Conservation (phyloP, 2,888 invertebrate species). For the Perizoma flavofasciatum region DNA sequence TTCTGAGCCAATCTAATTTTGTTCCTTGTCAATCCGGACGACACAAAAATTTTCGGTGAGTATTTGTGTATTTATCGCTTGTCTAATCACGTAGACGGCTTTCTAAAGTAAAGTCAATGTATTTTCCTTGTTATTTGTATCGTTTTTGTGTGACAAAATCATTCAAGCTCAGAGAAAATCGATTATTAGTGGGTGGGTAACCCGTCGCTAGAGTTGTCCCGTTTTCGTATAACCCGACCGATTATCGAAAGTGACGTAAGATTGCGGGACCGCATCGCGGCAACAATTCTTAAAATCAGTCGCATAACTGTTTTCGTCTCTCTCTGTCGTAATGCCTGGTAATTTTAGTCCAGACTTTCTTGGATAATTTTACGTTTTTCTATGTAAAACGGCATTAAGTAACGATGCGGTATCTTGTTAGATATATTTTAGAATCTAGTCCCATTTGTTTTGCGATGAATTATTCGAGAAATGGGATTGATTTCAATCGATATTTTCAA, state of each 20-base stretch:
- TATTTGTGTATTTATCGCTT: constrained; percentile 56
- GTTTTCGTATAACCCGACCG: constrained; percentile 67
- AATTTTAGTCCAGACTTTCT: constrained; percentile 53
- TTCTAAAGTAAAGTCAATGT: constrained; percentile 36
- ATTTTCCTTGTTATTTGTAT: constrained; percentile 43
- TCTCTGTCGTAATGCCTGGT: constrained; percentile 52
- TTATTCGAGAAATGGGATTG: constrained; percentile 29
- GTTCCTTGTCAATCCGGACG: constrained; percentile 71
- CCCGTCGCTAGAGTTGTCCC: constrained; percentile 56
- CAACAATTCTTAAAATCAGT: constrained; percentile 53
- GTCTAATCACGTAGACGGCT: constrained; percentile 40
- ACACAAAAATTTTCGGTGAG: constrained; percentile 73
- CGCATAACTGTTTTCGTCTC: constrained; percentile 61
- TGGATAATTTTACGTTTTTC: constrained; percentile 53
- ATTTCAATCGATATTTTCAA: constrained; percentile 34
- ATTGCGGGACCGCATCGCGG: constrained; percentile 55
- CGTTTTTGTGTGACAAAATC: constrained; percentile 42
- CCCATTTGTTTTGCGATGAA: constrained; percentile 1
- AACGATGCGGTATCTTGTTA: not conserved
- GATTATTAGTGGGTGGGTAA: constrained; percentile 81
- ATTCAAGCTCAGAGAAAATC: constrained; percentile 73
- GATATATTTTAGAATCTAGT: constrained; percentile 7
- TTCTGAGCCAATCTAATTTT: constrained; percentile 78
- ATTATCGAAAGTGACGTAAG: constrained; percentile 66
- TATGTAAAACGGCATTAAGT: constrained; percentile 50